phyloP scores from a whole-genome alignment of 2,113 vertebrate genomes.

The Phalacrocorax carbo region DNA sequence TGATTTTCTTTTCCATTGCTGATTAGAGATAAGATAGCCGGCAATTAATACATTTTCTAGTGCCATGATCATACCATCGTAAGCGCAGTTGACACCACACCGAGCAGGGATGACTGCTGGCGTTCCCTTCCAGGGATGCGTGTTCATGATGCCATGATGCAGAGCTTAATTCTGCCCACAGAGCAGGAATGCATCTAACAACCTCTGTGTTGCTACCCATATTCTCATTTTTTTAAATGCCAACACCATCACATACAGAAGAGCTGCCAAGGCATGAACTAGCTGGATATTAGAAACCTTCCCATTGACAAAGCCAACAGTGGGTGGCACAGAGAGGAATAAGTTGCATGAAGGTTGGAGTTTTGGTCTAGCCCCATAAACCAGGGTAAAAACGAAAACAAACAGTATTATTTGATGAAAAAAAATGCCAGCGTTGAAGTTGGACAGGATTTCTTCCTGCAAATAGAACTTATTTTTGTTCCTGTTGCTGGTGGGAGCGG shows the following conservation, averaged over 20 bases:
- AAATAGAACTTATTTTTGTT: background rate
- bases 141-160: background rate
- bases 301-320: background rate
- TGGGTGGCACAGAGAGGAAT: background rate
- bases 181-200: background rate
- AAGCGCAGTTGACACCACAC: background rate
- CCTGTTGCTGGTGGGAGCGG: background rate
- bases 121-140: background rate
- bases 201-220: background rate
- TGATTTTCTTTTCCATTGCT: background rate
- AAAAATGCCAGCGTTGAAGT: background rate
- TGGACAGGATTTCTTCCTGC: background rate
- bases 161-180: background rate
- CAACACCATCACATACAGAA: background rate
- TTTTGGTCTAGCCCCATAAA: background rate
- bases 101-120: background rate
- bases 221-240: background rate
- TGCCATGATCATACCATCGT: accelerated
- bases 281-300: background rate
- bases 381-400: background rate
- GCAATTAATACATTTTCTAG: background rate
- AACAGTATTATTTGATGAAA: background rate
- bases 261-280: background rate
- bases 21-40: accelerated
- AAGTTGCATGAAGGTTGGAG: background rate